A percentile compares a stretch with the other conserved stretches of the same genome.
These are phyloP conservation scores for Drosophila nikananu DNA, from an alignment of 1,140 invertebrate species.

Conservation along the genomic window DNA sequence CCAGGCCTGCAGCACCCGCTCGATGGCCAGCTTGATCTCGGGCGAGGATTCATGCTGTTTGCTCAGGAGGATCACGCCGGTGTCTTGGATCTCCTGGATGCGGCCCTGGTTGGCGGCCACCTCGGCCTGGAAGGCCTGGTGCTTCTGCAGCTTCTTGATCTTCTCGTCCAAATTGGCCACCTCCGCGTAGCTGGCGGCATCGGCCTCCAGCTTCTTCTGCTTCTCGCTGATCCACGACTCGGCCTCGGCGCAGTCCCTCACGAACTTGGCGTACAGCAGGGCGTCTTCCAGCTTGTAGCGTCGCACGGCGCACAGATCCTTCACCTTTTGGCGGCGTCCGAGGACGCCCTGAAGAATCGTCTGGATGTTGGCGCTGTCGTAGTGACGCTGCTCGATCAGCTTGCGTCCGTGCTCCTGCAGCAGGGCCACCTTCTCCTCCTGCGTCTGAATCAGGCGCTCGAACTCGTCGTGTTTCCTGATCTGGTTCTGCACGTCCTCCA, in stretches of 20 bases:
- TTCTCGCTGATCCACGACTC: constrained; percentile 98
- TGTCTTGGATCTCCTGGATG: constrained; percentile 92
- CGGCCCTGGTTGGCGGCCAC: constrained; percentile 94
- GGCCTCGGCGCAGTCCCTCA: constrained; percentile 94
- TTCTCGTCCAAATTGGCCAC: constrained; percentile 93
- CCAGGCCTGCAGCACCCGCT: constrained; percentile 92
- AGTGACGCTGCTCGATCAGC: constrained; percentile 96
- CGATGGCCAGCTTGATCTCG: constrained; percentile 91
- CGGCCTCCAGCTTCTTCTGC: constrained; percentile 93
- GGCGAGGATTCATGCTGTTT: constrained; percentile 90
- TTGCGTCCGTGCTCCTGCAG: constrained; percentile 95
- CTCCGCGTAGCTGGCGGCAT: constrained; percentile 89
- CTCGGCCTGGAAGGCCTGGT: constrained; percentile 98
- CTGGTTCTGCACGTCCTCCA: constrained; percentile 94
- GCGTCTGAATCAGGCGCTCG: constrained; percentile 92
- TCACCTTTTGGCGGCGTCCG: constrained; percentile 89
- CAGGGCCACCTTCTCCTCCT: constrained; percentile 94
- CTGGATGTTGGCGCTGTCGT: constrained; percentile 95
- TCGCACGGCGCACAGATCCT: constrained; percentile 88
- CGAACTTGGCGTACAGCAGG: constrained; percentile 95
- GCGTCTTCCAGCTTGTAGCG: constrained; percentile 91
- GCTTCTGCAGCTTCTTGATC: constrained; percentile 98
- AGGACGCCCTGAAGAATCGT: constrained; percentile 90
- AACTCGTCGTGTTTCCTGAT: constrained; percentile 97
- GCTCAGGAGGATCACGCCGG: constrained; percentile 89